Evolutionary conservation across 2,888 invertebrate genomes (phyloP), one percentile per base, ranked within the genome.

Genomic region (Cryptocephalus primarius): DNA sequence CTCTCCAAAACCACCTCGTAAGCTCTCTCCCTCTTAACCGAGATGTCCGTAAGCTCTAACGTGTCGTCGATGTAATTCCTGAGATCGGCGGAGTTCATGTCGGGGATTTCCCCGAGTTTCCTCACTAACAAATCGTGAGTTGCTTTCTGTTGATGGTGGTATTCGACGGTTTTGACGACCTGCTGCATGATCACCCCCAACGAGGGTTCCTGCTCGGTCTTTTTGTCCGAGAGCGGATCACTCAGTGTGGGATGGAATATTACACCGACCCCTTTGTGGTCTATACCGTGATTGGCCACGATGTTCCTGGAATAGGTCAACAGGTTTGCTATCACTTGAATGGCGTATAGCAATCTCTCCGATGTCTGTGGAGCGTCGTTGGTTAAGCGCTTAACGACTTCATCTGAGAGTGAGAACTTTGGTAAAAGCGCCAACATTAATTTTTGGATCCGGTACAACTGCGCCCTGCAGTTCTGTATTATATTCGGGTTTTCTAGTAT

Each of bases 401-500:
- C 59, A 31, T 63, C 63, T 0, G 60, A 53, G 12, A 65, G 49
- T 8, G 77, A 71, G 64, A 89, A 91, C 49, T 85, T 77, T 4
- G 84, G 79, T 51, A 90, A 74, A 43, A 91, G 72, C 0, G 82
- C 78, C 46, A 90, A 67, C 82, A 88, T 83, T 38, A 88, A 74
- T 52, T 80, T 78, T 61, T 85, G 85, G 49, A 91, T 72, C 1
- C 88, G 76, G 57, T 76, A 78, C 11, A 85, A 68, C 58, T 80
- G 78, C 0, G 79, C 76, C 1, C 79, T 74, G 48, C 72, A 64
- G 44, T 72, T 70, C 56, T 72, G 72, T 53, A 75, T 70, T 38
- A 72, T 65, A 11, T 61, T 60, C 0, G 63, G 62, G 46, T 63
- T 66, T 51, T 69, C 65, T 43, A 69, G 50, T 14, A 66, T 57